These are phyloP conservation scores for Seriola aureovittata DNA, from an alignment of 2,113 vertebrate species.

Conservation along the genomic window DNA sequence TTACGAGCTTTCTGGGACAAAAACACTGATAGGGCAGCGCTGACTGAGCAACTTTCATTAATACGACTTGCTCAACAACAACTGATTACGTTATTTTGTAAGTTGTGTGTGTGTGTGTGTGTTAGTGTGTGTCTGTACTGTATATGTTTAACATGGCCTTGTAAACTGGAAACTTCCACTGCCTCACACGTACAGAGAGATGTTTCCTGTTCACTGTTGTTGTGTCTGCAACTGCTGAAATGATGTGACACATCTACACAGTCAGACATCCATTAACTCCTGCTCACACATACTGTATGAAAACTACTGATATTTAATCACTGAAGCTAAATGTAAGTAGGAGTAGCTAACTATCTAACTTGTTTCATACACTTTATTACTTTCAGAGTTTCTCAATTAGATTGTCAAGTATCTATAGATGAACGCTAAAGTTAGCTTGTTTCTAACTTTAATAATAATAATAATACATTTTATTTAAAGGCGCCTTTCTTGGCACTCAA, in stretches of 20 bases:
- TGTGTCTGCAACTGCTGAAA: not conserved
- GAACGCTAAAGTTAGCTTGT: too few relatives aligned
- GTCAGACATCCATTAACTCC: not conserved
- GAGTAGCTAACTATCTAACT: too few relatives aligned
- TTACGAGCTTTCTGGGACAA: conserved; percentile 28
- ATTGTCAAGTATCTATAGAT: too few relatives aligned
- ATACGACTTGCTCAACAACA: conserved; percentile 28
- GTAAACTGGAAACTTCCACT: not conserved
- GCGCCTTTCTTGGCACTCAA: too few relatives aligned
- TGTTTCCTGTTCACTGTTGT: conserved; percentile 8
- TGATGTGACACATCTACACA: not conserved
- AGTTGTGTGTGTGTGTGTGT: not conserved
- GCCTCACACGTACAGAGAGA: too few relatives aligned
- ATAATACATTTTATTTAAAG: too few relatives aligned
- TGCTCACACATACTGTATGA: too few relatives aligned
- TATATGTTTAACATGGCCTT: not conserved
- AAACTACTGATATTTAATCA: too few relatives aligned
- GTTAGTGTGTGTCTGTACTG: not conserved
- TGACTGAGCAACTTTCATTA: conserved; percentile 11
- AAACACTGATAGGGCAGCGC: conserved; percentile 39
- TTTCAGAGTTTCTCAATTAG: too few relatives aligned
- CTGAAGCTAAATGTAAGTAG: too few relatives aligned
- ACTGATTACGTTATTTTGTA: conserved; percentile 33
- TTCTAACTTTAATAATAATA: too few relatives aligned
- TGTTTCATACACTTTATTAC: too few relatives aligned